Percentiles rank a stretch among this genome's conserved stretches.
Conservation (phyloP, 2,888 invertebrate species). For the Platycheirus albimanus region DNA sequence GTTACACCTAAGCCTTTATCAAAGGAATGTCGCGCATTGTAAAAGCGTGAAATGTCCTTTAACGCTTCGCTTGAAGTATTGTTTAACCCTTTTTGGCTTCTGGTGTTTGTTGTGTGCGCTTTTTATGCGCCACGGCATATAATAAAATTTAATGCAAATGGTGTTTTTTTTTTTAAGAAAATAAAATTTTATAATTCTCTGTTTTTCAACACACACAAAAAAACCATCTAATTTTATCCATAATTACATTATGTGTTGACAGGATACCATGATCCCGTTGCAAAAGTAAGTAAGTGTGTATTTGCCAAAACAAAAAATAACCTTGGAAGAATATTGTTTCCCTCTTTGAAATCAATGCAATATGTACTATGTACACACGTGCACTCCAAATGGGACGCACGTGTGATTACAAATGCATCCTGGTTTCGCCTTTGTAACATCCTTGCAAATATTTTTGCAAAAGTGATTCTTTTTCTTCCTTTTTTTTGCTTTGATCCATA, state of each 20-base stretch:
- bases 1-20: constrained; percentile 25
- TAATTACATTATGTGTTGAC: constrained; percentile 66
- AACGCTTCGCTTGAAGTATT: constrained; percentile 54
- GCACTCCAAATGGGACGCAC: constrained; percentile 67
- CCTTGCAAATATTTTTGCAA: constrained; percentile 72
- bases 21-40: constrained; percentile 28
- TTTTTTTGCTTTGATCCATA: constrained; percentile 49
- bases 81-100: constrained; percentile 65
- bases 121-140: constrained; percentile 32
- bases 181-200: constrained; percentile 15
- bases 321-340: constrained; percentile 19
- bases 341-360: constrained; percentile 54
- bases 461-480: constrained; percentile 59
- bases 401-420: constrained; percentile 70
- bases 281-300: too few species aligned
- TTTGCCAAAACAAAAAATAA: background rate
- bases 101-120: constrained; percentile 49
- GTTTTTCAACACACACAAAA: background rate
- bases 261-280: constrained; percentile 35
- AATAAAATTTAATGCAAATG: constrained; percentile 45
- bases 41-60: constrained; percentile 69
- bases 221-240: constrained; percentile 44
- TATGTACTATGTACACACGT: too few species aligned
- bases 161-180: constrained; percentile 14
- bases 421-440: constrained; percentile 59